A percentile compares a stretch with the other conserved stretches of the same genome.
phyloP scores from a whole-genome alignment of 2,888 invertebrate genomes.

The Antheraea assamensis region DNA sequence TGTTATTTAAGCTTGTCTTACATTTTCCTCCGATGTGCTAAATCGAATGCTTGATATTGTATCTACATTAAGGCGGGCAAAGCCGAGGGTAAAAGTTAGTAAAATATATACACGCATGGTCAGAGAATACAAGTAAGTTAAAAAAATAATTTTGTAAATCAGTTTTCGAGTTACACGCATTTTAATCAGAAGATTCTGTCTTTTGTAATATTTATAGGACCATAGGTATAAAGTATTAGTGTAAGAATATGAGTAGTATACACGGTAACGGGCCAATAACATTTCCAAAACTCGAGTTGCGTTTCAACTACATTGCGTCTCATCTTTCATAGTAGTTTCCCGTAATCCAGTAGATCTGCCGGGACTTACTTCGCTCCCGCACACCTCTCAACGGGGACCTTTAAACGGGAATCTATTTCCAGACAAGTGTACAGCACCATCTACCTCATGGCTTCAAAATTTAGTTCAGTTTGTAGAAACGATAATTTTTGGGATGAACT shows the following conservation, averaged over 20 bases:
- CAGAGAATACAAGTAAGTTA: too few relatives aligned
- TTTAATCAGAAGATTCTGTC: too few relatives aligned
- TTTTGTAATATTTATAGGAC: too few relatives aligned
- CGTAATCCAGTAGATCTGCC: slow-evolving; percentile 1
- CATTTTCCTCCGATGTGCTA: too few relatives aligned
- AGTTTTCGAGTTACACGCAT: too few relatives aligned
- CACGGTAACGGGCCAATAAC: neutral
- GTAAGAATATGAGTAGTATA: neutral
- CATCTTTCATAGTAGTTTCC: neutral
- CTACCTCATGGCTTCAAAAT: slow-evolving; percentile 28
- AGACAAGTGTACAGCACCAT: slow-evolving; percentile 46
- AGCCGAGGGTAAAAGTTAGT: too few relatives aligned
- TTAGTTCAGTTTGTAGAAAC: neutral
- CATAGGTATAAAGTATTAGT: too few relatives aligned
- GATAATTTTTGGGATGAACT: neutral
- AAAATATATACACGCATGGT: too few relatives aligned
- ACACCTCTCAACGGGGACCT: slow-evolving; percentile 25
- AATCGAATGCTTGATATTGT: too few relatives aligned
- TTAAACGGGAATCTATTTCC: slow-evolving; percentile 47
- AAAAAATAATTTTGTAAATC: too few relatives aligned
- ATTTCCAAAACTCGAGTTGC: neutral
- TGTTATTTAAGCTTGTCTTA: too few relatives aligned
- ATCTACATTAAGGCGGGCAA: too few relatives aligned
- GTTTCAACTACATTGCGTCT: neutral
- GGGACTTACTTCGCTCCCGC: slow-evolving; percentile 27